These are phyloP conservation scores for Catharus ustulatus DNA, from an alignment of 2,797 vertebrate species.

Conservation along the genomic window DNA sequence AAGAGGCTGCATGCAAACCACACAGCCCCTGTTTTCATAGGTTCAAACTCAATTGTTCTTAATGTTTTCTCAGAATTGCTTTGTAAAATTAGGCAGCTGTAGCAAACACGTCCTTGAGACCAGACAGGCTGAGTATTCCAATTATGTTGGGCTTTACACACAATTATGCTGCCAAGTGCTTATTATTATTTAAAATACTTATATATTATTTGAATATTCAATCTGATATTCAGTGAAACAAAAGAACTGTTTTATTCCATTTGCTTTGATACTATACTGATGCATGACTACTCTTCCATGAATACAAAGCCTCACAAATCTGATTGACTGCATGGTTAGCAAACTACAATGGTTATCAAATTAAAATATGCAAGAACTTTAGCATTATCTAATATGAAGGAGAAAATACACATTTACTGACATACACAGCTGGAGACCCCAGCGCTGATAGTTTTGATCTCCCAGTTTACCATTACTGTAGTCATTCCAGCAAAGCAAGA, in stretches of 20 bases:
- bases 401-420: slow-evolving; percentile 19
- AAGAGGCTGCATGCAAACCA: not conserved
- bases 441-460: slow-evolving; percentile 29
- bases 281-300: slow-evolving; percentile 20
- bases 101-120: not conserved
- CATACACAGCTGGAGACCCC: not conserved
- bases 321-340: not conserved
- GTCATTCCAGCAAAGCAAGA: slow-evolving; percentile 28
- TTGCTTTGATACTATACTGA: slow-evolving; percentile 49
- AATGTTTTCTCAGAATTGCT: not conserved
- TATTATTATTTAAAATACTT: slow-evolving; percentile 60
- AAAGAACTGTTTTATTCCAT: slow-evolving; percentile 40
- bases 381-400: slow-evolving; percentile 38
- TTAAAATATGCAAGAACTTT: slow-evolving; percentile 55
- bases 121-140: slow-evolving; percentile 20
- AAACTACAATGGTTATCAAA: slow-evolving; percentile 12
- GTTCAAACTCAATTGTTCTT: not conserved
- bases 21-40: not conserved
- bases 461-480: not conserved
- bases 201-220: slow-evolving; percentile 64
- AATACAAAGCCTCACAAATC: slow-evolving; percentile 52
- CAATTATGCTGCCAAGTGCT: slow-evolving; percentile 5
- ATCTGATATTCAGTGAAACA: slow-evolving; percentile 47
- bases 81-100: slow-evolving; percentile 23
- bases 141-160: slow-evolving; percentile 33